Evolutionary conservation across 23 tunicate species (phyloP).

Genomic region (Botrylloides violaceus): DNA sequence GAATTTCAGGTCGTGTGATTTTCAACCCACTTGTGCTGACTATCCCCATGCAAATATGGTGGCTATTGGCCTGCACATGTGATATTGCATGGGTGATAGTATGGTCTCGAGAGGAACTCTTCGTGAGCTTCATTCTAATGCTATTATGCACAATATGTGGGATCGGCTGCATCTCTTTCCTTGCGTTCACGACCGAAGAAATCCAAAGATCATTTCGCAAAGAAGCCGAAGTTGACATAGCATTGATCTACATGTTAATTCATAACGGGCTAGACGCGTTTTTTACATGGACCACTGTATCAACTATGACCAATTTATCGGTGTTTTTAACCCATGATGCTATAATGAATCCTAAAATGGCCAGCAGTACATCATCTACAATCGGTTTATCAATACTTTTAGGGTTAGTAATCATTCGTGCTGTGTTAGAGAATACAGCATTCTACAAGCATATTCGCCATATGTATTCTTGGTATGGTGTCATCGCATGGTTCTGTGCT

Average conservation of each 20-base stretch:
- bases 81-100: conserved; percentile 4
- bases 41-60: neutral
- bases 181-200: conserved; percentile 2
- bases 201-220: neutral
- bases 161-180: conserved; percentile 6
- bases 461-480: conserved; percentile 25
- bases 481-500: neutral
- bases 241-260: neutral
- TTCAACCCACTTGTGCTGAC: conserved; percentile 13
- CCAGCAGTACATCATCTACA: neutral
- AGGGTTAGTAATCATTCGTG: conserved; percentile 5
- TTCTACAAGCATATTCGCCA: conserved; percentile 3
- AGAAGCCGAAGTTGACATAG: conserved; percentile 4
- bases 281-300: conserved; percentile 16
- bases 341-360: neutral
- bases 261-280: conserved; percentile 13
- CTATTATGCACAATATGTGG: conserved; percentile 8
- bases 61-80: conserved; percentile 11
- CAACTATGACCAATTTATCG: conserved; percentile 14
- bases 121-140: neutral
- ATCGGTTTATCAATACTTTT: conserved; percentile 2
- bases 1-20: conserved; percentile 12
- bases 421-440: conserved; percentile 13
- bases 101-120: conserved; percentile 10
- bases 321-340: conserved; percentile 2